These are phyloP conservation scores for Eulemur rufifrons DNA, from an alignment of 2,113 vertebrate genomes.

Conservation along the genomic window DNA sequence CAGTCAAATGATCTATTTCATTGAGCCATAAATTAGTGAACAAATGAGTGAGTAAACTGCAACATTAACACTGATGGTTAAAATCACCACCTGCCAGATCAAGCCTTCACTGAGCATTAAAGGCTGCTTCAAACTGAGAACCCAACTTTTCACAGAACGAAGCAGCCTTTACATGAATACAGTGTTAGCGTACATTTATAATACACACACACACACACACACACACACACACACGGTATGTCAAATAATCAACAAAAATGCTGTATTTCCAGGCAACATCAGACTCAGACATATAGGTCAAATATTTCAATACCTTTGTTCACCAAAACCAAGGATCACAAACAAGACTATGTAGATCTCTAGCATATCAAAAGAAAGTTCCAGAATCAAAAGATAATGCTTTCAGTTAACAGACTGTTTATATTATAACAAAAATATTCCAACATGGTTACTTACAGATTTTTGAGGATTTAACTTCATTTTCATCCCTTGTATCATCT, in stretches of 20 bases:
- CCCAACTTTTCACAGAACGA: fast-evolving
- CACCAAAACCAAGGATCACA: neutral
- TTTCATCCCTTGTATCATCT: constrained; percentile 94
- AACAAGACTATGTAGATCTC: neutral
- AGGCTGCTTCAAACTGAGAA: neutral
- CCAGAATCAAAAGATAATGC: neutral
- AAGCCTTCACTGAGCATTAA: neutral
- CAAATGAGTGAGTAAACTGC: neutral
- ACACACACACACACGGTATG: neutral
- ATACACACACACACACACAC: neutral
- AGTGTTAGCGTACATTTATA: neutral
- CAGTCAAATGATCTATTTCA: neutral
- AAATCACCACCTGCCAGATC: neutral
- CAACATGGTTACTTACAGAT: constrained; percentile 85
- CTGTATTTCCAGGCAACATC: neutral
- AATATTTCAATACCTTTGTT: neutral
- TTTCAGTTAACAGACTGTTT: neutral
- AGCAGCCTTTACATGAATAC: neutral
- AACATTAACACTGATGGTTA: neutral
- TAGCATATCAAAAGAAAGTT: neutral
- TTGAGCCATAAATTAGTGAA: neutral
- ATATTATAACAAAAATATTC: neutral
- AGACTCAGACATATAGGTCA: neutral
- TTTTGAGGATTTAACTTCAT: constrained; percentile 92
- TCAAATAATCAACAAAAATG: neutral